Evolutionary conservation across 2,888 invertebrate species (phyloP), one percentile per base, ranked within the genome.

Genomic region (Alcis repandata): DNA sequence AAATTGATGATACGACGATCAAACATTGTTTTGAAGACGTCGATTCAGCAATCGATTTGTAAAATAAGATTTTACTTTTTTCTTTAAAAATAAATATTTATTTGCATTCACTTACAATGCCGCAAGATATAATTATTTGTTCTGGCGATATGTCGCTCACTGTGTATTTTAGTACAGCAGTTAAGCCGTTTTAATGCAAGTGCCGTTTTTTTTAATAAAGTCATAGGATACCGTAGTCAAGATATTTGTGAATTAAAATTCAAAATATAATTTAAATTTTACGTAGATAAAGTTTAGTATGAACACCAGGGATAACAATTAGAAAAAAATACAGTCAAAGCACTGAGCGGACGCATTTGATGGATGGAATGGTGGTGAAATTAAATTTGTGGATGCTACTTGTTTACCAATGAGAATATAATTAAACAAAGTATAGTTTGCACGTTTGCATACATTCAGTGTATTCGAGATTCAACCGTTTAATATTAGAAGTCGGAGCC

Each of bases 401-500:
- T 15, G 36, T 32, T 41, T 57, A 57, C 43, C 51, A 45, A 22
- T 53, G 58, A 27, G n/a, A 41, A 36, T 36, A 63, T 45, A 56
- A 57, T 56, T 51, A 56, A 49, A 53, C 46, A 40, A 32, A 49
- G 11, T 32, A 43, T 49, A 48, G 46, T 36, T 56, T 20, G 40
- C 32, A 40, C 19, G 52, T 52, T 45, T 17, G 38, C 48, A 57
- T 63, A 32, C 56, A 56, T 56, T 45, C 19, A 56, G 20, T 45
- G 19, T 40, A 51, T 58, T 45, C 59, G 46, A 38, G 46, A 59
- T 53, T 40, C 33, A 71, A 69, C 64, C 68, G 54, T 59, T 69
- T 68, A 66, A 52, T 58, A 51, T 58, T 59, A 62, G 67, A 65
- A 71, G 66, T 75, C 61, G 75, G 72, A 76, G 76, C 75, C 76